Evolutionary conservation across 2,888 invertebrate genomes (phyloP).

Genomic region (Hypercompe scribonia): DNA sequence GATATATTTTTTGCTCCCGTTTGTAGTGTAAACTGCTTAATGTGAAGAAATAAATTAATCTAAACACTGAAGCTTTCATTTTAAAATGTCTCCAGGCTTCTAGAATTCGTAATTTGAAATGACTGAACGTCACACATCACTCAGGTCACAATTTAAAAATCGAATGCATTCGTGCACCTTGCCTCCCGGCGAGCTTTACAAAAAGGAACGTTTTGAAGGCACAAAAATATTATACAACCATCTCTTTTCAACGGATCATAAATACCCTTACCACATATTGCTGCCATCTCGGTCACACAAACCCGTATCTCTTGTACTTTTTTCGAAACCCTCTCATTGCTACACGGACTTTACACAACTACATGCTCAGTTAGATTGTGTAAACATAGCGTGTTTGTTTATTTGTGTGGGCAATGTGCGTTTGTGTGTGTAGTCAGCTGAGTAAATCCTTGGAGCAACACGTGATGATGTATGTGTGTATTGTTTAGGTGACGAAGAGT

Average conservation of each 20-base stretch:
- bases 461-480: conserved; percentile 54
- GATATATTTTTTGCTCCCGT: neutral
- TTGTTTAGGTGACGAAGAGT: conserved; percentile 61
- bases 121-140: conserved; percentile 73
- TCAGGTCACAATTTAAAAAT: conserved; percentile 81
- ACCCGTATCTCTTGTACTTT: conserved; percentile 75
- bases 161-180: conserved; percentile 79
- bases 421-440: conserved; percentile 80
- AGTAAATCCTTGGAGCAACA: conserved; percentile 66
- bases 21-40: neutral
- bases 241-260: conserved; percentile 55
- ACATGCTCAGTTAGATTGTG: conserved; percentile 58
- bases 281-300: conserved; percentile 63
- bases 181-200: conserved; percentile 81
- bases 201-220: conserved; percentile 72
- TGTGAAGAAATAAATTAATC: neutral
- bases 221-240: conserved; percentile 63
- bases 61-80: neutral
- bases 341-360: conserved; percentile 54
- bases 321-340: conserved; percentile 81
- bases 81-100: neutral
- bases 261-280: conserved; percentile 42
- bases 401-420: conserved; percentile 53
- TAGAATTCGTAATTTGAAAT: conserved; percentile 37
- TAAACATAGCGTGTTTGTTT: conserved; percentile 67